Conservation (phyloP, 1,140 invertebrate genomes). For the Epicauta chinensis region DNA sequence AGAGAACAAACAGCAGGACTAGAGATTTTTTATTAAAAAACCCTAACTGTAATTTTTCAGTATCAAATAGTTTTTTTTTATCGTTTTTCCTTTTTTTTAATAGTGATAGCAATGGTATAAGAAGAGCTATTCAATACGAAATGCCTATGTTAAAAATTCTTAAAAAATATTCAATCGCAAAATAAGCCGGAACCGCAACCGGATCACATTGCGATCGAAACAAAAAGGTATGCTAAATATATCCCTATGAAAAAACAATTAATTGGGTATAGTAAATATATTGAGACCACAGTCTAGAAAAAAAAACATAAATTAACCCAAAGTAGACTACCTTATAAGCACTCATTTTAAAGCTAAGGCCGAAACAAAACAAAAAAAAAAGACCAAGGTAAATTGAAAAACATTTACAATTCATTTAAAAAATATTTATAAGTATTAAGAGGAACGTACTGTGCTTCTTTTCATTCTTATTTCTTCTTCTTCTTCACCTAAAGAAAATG, state of each 20-base stretch:
- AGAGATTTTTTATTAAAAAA: constrained; percentile 42
- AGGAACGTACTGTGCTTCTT: constrained; percentile 10
- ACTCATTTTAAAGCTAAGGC: constrained; percentile 3
- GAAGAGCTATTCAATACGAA: constrained; percentile 32
- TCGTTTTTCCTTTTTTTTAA: not conserved
- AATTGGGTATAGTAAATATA: constrained; percentile 15
- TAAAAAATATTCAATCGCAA: not conserved
- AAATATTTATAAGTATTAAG: constrained; percentile 13
- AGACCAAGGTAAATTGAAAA: too few species aligned
- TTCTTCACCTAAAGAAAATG: constrained; percentile 2
- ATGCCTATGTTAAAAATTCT: constrained; percentile 17
- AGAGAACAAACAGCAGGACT: constrained; percentile 39
- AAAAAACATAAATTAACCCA: constrained; percentile 22
- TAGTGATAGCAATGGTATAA: constrained; percentile 36
- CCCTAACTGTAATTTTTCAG: constrained; percentile 37
- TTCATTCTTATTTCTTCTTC: constrained; percentile 4
- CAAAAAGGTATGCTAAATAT: constrained; percentile 24
- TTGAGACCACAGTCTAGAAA: constrained; percentile 36
- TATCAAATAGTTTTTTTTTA: constrained; percentile 28
- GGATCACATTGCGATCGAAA: constrained; percentile 7
- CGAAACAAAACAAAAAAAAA: constrained; percentile 3
- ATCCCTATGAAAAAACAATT: constrained; percentile 32
- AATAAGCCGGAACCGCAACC: not conserved
- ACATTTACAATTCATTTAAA: not conserved
- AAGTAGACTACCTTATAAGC: constrained; percentile 26